phyloP scores from a whole-genome alignment of 2,888 invertebrate genomes.

The Trachelus tabidus region DNA sequence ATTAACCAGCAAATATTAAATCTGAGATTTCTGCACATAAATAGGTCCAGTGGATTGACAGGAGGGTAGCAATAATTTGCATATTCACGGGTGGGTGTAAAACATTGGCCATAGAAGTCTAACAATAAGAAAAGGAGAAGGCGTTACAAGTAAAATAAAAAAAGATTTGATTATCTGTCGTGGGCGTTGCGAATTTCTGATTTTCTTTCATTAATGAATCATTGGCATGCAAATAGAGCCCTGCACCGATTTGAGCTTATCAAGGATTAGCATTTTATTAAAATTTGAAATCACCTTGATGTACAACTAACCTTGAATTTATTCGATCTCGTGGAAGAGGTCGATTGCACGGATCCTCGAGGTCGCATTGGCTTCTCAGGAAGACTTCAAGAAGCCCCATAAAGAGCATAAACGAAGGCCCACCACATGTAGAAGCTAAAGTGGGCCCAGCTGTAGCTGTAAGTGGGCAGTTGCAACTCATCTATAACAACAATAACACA shows the following conservation, averaged over 20 bases:
- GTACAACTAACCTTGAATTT: slow-evolving; percentile 51
- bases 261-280: neutral
- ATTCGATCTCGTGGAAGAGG: slow-evolving; percentile 65
- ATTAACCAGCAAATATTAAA: neutral
- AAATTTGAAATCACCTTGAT: neutral
- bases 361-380: slow-evolving; percentile 85
- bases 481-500: slow-evolving; percentile 41
- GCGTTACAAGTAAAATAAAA: too few relatives aligned
- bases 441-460: slow-evolving; percentile 84
- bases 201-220: neutral
- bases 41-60: neutral
- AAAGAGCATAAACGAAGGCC: slow-evolving; percentile 87
- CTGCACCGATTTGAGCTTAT: slow-evolving; percentile 58
- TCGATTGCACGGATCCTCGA: slow-evolving; percentile 87
- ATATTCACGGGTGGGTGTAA: neutral
- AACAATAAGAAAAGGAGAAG: too few relatives aligned
- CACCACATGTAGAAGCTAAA: slow-evolving; percentile 85
- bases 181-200: neutral
- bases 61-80: neutral
- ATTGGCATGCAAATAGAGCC: slow-evolving; percentile 42
- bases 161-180: neutral
- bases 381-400: slow-evolving; percentile 91
- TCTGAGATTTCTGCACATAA: neutral
- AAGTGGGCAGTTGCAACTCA: slow-evolving; percentile 82
- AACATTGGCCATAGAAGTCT: neutral